Evolutionary conservation across 1,140 invertebrate genomes (phyloP), one percentile per base, ranked within the genome.

Genomic region (Phenacoccus solenopsis): DNA sequence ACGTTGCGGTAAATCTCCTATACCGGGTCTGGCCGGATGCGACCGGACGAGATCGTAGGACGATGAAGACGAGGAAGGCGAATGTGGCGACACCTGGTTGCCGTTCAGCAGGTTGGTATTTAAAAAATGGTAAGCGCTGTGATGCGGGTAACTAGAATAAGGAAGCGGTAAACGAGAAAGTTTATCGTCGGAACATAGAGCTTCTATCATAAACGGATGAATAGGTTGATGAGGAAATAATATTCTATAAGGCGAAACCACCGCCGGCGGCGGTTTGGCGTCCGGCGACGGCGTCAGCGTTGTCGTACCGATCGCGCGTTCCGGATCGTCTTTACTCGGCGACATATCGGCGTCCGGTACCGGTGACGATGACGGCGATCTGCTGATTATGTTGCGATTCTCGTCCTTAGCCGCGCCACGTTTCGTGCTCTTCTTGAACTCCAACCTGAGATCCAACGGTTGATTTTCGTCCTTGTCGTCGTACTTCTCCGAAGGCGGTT

Each of bases 381-480:
- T 68, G 16, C 78, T 38, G 35, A 88, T 85, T 0, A 87, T 75
- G 77, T 89, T 89, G 73, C 84, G 82, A 77, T 92, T 91, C 77
- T 91, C 90, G 78, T 91, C 89, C 74, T 88, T 85, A 5, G 88
- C 74, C 13, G 84, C 79, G 64, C 76, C 75, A 72, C 78, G 72
- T 71, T 76, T 71, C 16, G 76, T 75, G 78, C 30, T 64, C 76
- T 90, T 89, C 75, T 93, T 93, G 77, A 88, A 87, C 57, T 90
- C 90, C 57, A 93, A 83, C 72, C 90, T 84, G 10, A 94, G 82
- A 77, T 94, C 91, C 59, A 94, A 79, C 1, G 91, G 91, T 76
- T 90, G 88, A 73, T 90, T 88, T 30, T 85, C 84, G 30, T 84
- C 80, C 38, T 75, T 70, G 0, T 79, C 78, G 38, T 56, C 59